Percentiles rank a stretch among this genome's conserved stretches.
Evolutionary conservation across 2,888 invertebrate genomes (phyloP).

Genomic region (Heteropelma amictum): DNA sequence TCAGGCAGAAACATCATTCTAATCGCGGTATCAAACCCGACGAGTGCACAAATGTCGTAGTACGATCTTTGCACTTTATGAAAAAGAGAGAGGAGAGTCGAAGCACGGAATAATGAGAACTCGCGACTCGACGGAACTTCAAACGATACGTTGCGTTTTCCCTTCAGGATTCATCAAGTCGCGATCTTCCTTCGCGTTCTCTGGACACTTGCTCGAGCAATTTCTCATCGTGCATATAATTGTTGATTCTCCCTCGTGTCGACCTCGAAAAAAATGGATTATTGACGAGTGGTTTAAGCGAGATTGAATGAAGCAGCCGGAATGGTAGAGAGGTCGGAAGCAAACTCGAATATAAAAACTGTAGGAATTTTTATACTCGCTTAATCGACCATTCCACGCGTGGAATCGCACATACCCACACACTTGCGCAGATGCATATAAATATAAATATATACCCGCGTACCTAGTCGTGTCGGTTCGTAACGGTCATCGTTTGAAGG

Average conservation of each 20-base stretch:
- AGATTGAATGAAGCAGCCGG: conserved; percentile 19
- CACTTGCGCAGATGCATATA: too few species aligned
- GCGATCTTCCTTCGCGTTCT: not conserved
- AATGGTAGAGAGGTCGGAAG: conserved; percentile 17
- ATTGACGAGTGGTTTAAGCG: not conserved
- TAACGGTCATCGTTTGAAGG: conserved; percentile 63
- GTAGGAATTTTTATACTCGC: not conserved
- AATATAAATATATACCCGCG: not conserved
- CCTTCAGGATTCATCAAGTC: not conserved
- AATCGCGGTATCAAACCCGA: conserved; percentile 10
- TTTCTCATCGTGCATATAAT: conserved; percentile 21
- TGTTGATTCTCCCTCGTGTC: conserved; percentile 12
- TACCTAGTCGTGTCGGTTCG: conserved; percentile 37
- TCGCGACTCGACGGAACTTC: not conserved
- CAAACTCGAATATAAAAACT: conserved; percentile 17
- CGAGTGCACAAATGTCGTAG: not conserved
- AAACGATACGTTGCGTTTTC: not conserved
- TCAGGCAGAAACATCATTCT: conserved; percentile 12
- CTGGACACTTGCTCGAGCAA: too few species aligned
- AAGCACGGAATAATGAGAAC: not conserved
- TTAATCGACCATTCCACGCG: too few species aligned
- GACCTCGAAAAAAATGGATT: not conserved
- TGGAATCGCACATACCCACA: too few species aligned
- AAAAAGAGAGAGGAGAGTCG: not conserved
- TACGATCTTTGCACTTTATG: too few species aligned